Conservation (phyloP, 2,888 invertebrate species). For the Dryocosmus kuriphilus region DNA sequence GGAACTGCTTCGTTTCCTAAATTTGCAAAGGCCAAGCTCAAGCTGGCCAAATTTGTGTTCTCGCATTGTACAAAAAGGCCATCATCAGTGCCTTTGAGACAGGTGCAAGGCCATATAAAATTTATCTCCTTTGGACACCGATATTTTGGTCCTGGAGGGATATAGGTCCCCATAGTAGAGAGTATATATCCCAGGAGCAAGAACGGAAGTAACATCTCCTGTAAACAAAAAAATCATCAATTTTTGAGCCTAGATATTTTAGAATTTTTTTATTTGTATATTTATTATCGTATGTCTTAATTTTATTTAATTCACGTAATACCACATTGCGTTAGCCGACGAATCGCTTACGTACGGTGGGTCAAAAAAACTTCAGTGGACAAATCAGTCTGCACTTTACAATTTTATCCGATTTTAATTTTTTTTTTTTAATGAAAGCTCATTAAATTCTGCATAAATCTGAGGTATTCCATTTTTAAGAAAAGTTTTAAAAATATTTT, state of each 20-base stretch:
- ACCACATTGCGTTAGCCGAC: no score
- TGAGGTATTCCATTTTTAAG: no score
- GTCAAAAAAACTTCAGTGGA: no score
- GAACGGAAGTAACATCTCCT: slow-evolving; percentile 61
- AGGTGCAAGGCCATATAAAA: slow-evolving; percentile 88
- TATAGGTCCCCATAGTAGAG: slow-evolving; percentile 80
- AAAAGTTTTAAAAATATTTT: no score
- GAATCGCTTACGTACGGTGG: no score
- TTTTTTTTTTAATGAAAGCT: no score
- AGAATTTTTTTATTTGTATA: neutral
- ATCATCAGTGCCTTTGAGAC: slow-evolving; percentile 85
- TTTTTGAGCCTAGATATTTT: neutral
- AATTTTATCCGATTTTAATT: no score
- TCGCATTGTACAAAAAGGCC: slow-evolving; percentile 88
- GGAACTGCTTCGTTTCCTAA: slow-evolving; percentile 85
- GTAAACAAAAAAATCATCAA: neutral
- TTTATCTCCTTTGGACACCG: slow-evolving; percentile 84
- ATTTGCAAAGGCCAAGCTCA: slow-evolving; percentile 90
- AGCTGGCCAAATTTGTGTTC: slow-evolving; percentile 89
- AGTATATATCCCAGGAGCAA: slow-evolving; percentile 65
- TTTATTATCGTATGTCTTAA: neutral
- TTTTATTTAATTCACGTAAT: no score
- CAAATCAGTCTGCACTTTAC: no score
- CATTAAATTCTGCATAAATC: no score
- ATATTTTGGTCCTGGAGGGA: slow-evolving; percentile 89